These are phyloP conservation scores for Myopa testacea DNA, from an alignment of 2,888 invertebrate species.

Conservation along the genomic window DNA sequence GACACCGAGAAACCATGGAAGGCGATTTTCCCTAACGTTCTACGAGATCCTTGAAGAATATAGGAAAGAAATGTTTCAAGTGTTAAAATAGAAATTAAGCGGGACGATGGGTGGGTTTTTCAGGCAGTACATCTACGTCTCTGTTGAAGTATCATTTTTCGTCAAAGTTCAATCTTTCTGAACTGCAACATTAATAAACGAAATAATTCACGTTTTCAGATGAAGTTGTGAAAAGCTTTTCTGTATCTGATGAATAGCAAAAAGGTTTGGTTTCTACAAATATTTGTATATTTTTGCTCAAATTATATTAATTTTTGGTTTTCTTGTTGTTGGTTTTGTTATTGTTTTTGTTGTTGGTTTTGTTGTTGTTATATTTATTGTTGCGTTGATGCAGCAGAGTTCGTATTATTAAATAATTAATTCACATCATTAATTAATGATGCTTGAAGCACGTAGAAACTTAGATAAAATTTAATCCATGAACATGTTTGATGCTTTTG, in stretches of 20 bases:
- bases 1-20: no score
- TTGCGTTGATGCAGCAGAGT: neutral
- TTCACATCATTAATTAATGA: conserved; percentile 46
- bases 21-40: no score
- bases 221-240: neutral
- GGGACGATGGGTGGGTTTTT: no score
- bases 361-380: neutral
- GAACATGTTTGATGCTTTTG: neutral
- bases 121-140: no score
- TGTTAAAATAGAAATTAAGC: no score
- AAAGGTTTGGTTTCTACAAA: neutral
- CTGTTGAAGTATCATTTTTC: no score
- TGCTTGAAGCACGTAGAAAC: conserved; percentile 44
- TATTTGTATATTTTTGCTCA: neutral
- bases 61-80: no score
- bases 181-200: no score
- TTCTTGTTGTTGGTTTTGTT: conserved; percentile 10
- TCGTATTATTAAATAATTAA: neutral
- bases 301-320: neutral
- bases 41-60: no score
- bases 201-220: neutral
- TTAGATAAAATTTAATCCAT: conserved; percentile 50
- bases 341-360: neutral
- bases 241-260: neutral
- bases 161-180: no score